These are phyloP conservation scores for Ichneumon xanthorius DNA, from an alignment of 2,888 invertebrate genomes.

Conservation along the genomic window DNA sequence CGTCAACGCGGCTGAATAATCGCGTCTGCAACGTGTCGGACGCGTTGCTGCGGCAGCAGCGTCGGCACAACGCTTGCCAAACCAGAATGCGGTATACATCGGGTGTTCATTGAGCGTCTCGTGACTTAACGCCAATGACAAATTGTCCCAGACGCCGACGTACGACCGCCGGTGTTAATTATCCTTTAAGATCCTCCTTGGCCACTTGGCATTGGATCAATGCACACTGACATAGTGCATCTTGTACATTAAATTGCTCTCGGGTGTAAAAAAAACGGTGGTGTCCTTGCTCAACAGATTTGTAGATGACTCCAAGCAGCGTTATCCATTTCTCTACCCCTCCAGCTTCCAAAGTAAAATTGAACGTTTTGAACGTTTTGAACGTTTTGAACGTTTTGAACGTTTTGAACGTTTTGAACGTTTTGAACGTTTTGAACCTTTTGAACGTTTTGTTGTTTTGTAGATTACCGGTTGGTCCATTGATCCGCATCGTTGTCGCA, in stretches of 20 bases:
- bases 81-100: neutral
- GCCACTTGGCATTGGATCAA: neutral
- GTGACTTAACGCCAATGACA: conserved; percentile 21
- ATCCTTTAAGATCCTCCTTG: neutral
- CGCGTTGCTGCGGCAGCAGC: conserved; percentile 38
- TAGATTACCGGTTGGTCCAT: neutral
- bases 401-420: too few species aligned
- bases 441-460: neutral
- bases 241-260: neutral
- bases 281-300: too few species aligned
- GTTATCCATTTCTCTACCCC: too few species aligned
- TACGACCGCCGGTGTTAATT: neutral
- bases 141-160: neutral
- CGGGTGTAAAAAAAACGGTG: neutral
- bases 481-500: neutral
- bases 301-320: too few species aligned
- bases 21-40: conserved; percentile 56
- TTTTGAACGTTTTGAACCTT: too few species aligned
- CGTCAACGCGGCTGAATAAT: conserved; percentile 59
- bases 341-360: too few species aligned
- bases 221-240: neutral
- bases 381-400: too few species aligned
- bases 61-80: conserved; percentile 41
- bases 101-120: conserved; percentile 10
- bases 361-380: too few species aligned